These are phyloP conservation scores for Schmidtea mediterranea DNA, from an alignment of 1,140 invertebrate genomes.

Conservation along the genomic window DNA sequence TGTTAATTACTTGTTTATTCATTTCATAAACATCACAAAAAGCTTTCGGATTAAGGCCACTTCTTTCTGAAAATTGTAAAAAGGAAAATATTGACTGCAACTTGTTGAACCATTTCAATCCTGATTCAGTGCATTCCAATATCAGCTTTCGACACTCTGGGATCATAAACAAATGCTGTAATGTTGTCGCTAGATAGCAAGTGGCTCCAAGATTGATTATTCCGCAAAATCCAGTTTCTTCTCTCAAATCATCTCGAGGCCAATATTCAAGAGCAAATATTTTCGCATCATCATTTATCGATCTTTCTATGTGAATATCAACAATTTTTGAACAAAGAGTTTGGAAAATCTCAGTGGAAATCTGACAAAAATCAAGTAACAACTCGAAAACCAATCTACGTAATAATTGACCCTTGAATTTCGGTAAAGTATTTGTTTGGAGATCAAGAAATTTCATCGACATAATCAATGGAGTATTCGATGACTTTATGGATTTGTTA, in stretches of 20 bases:
- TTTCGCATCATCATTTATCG: no score
- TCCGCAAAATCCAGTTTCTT: slow-evolving; percentile 51
- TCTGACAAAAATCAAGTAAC: no score
- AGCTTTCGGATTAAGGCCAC: slow-evolving; percentile 69
- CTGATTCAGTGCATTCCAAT: slow-evolving; percentile 32
- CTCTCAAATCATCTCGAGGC: not conserved
- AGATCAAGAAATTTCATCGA: no score
- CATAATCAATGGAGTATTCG: no score
- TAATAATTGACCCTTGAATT: no score
- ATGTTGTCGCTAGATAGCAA: slow-evolving; percentile 82
- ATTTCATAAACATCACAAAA: slow-evolving; percentile 87
- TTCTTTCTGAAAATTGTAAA: slow-evolving; percentile 64
- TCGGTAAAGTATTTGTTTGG: no score
- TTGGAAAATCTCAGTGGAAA: no score
- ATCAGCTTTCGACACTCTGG: slow-evolving; percentile 57
- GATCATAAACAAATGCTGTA: slow-evolving; percentile 88
- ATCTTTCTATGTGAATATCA: no score
- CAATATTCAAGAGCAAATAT: not conserved
- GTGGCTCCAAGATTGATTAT: slow-evolving; percentile 78
- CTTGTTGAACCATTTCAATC: slow-evolving; percentile 30
- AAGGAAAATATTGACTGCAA: slow-evolving; percentile 81
- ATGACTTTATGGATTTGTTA: no score
- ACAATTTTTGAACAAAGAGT: no score
- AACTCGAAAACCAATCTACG: no score
- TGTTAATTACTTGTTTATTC: slow-evolving; percentile 67